Evolutionary conservation across 2,888 invertebrate species (phyloP), one percentile per base, ranked within the genome.

Genomic region (Amphipyra berbera): DNA sequence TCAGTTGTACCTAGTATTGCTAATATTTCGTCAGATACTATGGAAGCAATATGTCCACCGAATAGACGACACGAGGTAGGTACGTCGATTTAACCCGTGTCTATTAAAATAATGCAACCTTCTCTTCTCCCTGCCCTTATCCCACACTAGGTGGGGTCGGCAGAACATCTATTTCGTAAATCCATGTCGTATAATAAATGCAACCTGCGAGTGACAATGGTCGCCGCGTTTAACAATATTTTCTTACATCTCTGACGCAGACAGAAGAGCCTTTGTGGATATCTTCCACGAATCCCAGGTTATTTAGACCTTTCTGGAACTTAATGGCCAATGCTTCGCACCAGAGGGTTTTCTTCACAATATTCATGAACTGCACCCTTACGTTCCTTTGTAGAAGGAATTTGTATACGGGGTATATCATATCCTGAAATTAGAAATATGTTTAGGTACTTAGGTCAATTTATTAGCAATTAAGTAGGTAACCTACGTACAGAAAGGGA

Each of bases 221-320:
- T 9, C 14, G 9, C 14, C 40, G 13, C 5, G 2, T 42, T 14
- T 9, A 30, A 49, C 5, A 61, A 41, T 21, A 47, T 8, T n/a
- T 40, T 64, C 89, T 88, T 79, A 94, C 94, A 60, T 94, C 94
- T 81, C 87, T 86, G 6, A 89, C 30, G 65, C 94, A 94, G 41
- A 91, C 40, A 41, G 65, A 59, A 3, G 78, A 53, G 0, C 54
- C 7, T 47, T 68, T 82, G 21, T 90, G 88, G 46, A 88, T 78
- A 35, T 64, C 55, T 0, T 88, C 89, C 7, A 68, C 60, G 74
- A 83, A 91, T 27, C 93, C 93, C 13, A 90, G 66, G 60, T 82
- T 84, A 30, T 65, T 78, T 1, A 94, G 80, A 4, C 89, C 85
- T 57, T 87, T 85, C 70, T 88, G 83, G 62, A 89, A 89, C 67